Evolutionary conservation across 2,888 invertebrate species (phyloP).

Genomic region (Pristionchus japonicus): DNA sequence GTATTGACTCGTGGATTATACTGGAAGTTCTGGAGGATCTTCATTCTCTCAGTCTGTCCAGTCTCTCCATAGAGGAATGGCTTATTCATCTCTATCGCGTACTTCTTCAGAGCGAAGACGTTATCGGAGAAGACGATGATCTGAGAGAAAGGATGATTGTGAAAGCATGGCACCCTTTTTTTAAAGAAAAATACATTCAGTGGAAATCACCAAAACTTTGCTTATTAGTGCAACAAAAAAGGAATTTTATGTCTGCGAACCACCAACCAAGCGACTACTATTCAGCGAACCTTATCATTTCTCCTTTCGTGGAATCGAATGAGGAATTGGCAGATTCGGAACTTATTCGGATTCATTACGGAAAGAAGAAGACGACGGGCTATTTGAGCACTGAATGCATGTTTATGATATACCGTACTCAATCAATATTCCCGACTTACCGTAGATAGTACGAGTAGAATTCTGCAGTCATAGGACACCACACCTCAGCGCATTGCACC

Average conservation of each 20-base stretch:
- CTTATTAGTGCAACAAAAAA: too few species aligned
- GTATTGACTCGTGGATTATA: constrained; percentile 98
- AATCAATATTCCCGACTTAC: constrained; percentile 71
- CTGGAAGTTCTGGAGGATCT: constrained; percentile 98
- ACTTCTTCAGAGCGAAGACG: constrained; percentile 96
- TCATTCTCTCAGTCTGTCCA: constrained; percentile 91
- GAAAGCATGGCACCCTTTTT: too few species aligned
- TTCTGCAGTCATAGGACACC: constrained; percentile 99
- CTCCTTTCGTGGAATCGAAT: constrained; percentile 92
- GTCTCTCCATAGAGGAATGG: constrained; percentile 99
- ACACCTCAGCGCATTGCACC: constrained; percentile 94
- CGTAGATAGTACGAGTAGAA: constrained; percentile 96
- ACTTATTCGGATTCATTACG: constrained; percentile 99
- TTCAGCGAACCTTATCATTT: constrained; percentile 84
- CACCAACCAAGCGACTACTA: too few species aligned
- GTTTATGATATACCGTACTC: not conserved
- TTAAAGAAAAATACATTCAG: too few species aligned
- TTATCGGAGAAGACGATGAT: constrained; percentile 99
- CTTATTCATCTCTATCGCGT: constrained; percentile 96
- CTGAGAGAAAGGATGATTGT: constrained; percentile 68
- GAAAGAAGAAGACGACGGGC: constrained; percentile 92
- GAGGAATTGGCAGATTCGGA: constrained; percentile 94
- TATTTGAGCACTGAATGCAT: constrained; percentile 80
- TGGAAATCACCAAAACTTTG: too few species aligned
- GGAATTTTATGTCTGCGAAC: too few species aligned